These are phyloP conservation scores for Caenorhabditis virilis DNA, from an alignment of 2,888 invertebrate species.

Conservation along the genomic window DNA sequence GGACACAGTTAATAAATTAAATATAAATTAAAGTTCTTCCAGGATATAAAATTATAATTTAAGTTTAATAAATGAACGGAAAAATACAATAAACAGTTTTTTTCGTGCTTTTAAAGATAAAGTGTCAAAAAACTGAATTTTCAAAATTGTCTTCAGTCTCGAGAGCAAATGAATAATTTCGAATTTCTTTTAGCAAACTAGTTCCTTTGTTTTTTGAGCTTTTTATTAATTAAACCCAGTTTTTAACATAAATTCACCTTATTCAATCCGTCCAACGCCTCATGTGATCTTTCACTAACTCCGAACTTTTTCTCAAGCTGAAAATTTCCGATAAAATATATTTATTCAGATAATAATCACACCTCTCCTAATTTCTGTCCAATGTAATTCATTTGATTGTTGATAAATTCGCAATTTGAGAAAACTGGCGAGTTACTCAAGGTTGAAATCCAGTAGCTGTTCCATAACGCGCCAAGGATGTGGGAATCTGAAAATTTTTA, in stretches of 20 bases:
- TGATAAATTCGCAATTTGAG: constrained; percentile 96
- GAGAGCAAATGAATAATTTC: not conserved
- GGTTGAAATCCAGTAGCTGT: constrained; percentile 99
- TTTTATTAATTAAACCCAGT: not conserved
- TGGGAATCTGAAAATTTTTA: constrained; percentile 40
- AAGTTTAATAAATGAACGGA: no score
- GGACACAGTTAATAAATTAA: no score
- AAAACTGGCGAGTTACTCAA: constrained; percentile 92
- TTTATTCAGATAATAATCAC: not conserved
- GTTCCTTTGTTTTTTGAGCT: not conserved
- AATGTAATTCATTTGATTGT: constrained; percentile 94
- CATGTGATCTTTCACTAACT: constrained; percentile 19
- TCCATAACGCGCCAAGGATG: constrained; percentile 93
- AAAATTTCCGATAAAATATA: constrained; percentile 4
- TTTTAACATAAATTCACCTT: constrained; percentile 17
- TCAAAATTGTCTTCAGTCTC: not conserved
- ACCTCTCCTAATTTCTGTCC: constrained; percentile 93
- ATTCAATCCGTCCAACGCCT: constrained; percentile 28
- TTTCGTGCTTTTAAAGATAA: constrained; percentile 1
- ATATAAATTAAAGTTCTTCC: no score
- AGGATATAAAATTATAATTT: no score
- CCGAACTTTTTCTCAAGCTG: constrained; percentile 21
- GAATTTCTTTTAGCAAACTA: not conserved
- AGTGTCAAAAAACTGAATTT: not conserved
- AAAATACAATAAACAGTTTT: no score